A percentile compares a stretch with the other conserved stretches of the same genome.
Conservation (phyloP, 2,113 vertebrate species). For the Heteronetta atricapilla region DNA sequence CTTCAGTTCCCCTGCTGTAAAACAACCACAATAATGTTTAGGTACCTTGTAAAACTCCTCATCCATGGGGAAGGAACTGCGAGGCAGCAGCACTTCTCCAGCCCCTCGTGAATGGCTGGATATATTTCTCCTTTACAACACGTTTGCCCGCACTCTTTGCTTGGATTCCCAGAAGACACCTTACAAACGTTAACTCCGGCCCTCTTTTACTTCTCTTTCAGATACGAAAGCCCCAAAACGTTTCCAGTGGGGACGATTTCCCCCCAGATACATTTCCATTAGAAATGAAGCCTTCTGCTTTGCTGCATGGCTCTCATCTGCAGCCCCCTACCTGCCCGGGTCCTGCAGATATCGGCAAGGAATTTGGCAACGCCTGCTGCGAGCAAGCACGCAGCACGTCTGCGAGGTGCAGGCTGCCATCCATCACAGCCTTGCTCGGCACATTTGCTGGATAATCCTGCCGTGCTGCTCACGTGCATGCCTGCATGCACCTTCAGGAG, state of each 20-base stretch:
- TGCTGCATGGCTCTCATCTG: neutral
- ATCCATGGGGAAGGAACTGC: neutral
- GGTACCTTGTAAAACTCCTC: neutral
- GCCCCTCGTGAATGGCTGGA: neutral
- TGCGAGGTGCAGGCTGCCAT: neutral
- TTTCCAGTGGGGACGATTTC: neutral
- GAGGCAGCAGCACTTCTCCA: neutral
- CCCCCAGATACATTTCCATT: accelerated
- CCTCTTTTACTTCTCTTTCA: neutral
- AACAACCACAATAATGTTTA: neutral
- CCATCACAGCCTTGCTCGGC: accelerated
- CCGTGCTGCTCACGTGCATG: accelerated
- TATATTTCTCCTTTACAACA: neutral
- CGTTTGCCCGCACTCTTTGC: neutral
- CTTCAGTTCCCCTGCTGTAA: neutral
- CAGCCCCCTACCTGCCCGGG: neutral
- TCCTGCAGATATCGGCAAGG: neutral
- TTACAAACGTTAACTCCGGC: neutral
- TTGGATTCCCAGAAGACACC: neutral
- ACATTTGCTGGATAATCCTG: neutral
- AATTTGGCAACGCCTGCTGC: neutral
- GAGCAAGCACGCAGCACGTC: neutral
- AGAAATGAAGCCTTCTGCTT: neutral
- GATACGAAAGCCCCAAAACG: no score
- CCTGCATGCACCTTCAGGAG: neutral